Evolutionary conservation across 2,113 vertebrate species (phyloP).

Genomic region (Gnathonemus longibarbis): DNA sequence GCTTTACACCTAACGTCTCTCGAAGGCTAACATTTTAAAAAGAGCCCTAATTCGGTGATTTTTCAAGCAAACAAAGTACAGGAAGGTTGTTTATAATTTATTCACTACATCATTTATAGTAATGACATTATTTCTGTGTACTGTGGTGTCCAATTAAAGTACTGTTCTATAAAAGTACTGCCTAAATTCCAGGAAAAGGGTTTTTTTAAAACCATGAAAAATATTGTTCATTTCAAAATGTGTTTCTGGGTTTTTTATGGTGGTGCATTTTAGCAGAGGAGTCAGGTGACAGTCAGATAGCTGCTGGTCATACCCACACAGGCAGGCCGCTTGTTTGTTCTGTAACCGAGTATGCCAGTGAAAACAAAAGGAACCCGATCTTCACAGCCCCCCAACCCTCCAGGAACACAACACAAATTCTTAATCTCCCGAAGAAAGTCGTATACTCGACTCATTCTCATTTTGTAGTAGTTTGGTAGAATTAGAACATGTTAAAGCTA

Average conservation of each 20-base stretch:
- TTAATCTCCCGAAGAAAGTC: neutral
- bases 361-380: slow-evolving; percentile 5
- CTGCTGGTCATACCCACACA: neutral
- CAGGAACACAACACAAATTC: neutral
- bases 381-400: neutral
- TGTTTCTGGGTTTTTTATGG: neutral
- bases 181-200: neutral
- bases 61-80: neutral
- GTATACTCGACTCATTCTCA: neutral
- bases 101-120: neutral
- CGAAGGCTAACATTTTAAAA: neutral
- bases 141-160: neutral
- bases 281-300: neutral
- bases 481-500: neutral
- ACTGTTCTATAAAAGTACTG: neutral
- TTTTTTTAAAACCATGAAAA: neutral
- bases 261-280: neutral
- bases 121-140: neutral
- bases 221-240: neutral
- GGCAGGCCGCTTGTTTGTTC: neutral
- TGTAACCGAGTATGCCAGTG: neutral
- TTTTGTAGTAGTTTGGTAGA: neutral
- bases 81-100: neutral
- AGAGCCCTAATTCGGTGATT: neutral
- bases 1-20: neutral